Evolutionary conservation across 2,797 vertebrate genomes (phyloP), one percentile per base, ranked within the genome.

Genomic region (Anableps anableps): DNA sequence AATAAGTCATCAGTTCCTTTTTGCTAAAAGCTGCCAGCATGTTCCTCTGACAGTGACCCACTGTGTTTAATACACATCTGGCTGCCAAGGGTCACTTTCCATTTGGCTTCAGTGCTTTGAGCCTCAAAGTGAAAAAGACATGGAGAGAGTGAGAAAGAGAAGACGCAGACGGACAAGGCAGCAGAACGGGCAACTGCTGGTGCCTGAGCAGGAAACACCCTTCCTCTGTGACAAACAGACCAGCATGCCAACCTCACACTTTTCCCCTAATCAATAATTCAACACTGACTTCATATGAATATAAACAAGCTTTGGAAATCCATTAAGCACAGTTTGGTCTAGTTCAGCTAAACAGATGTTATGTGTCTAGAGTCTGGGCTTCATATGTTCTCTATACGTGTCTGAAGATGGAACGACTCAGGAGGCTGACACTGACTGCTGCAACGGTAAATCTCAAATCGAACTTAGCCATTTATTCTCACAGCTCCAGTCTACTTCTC

Each of bases 261-360:
- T 92, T 93, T 85, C 85, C 92, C 86, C 90, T 92, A 66, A 93
- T 94, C 91, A 94, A 94, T 93, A 94, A 95, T 94, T 93, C 92
- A 94, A 86, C 86, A 88, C 90, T 93, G 91, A 94, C 76, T 87
- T 94, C 92, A 94, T 88, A 36, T 80, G 87, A 93, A 92, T 88
- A 86, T 36, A 88, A 89, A 92, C 82, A 82, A 68, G 81, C 77
- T 79, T 53, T 86, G 75, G 85, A 85, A 88, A 79, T 83, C 55
- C 81, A 82, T 83, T 84, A 81, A 81, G 86, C 58, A 45, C 66
- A 81, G 83, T 78, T 84, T 82, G 80, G 72, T 84, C 75, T 43
- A 11, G 34, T 0, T 34, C 60, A 68, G 85, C 85, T 72, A 89
- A 89, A 87, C 86, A 85, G 47, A 88, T 86, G 85, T 76, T 74